Percentiles rank a stretch among this genome's conserved stretches.
phyloP scores from a whole-genome alignment of 2,888 invertebrate genomes.

The Rhagophthalmus giganteus region DNA sequence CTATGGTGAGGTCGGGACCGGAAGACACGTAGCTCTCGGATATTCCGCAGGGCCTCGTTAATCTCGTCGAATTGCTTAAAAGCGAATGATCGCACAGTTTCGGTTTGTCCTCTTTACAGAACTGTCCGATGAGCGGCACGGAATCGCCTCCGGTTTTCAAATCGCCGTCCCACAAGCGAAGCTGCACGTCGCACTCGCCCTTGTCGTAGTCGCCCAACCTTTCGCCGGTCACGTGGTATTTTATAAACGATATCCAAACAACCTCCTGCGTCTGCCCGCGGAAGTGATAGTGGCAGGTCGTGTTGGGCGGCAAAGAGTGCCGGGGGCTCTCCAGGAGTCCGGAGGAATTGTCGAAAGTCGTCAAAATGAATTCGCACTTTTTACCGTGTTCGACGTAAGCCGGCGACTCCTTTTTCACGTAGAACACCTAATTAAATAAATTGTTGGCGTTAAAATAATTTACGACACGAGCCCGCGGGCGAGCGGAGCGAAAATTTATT shows the following conservation, averaged over 20 bases:
- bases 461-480: too few relatives aligned
- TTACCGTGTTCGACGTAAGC: slow-evolving; percentile 73
- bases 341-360: slow-evolving; percentile 73
- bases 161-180: slow-evolving; percentile 77
- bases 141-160: slow-evolving; percentile 49
- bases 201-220: slow-evolving; percentile 69
- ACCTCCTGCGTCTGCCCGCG: slow-evolving; percentile 74
- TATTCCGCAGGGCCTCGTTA: slow-evolving; percentile 70
- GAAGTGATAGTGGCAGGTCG: slow-evolving; percentile 80
- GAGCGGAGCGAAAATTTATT: too few relatives aligned
- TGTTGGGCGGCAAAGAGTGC: slow-evolving; percentile 79
- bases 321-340: slow-evolving; percentile 75
- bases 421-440: slow-evolving; percentile 61
- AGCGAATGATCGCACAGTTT: slow-evolving; percentile 74
- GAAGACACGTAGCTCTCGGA: slow-evolving; percentile 78
- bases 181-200: slow-evolving; percentile 72
- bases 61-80: slow-evolving; percentile 70
- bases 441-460: too few relatives aligned
- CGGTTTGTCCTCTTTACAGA: slow-evolving; percentile 77
- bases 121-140: slow-evolving; percentile 68
- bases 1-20: slow-evolving; percentile 73
- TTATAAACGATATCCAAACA: slow-evolving; percentile 82
- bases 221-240: slow-evolving; percentile 70
- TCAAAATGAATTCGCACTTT: slow-evolving; percentile 75
- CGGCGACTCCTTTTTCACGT: slow-evolving; percentile 75